Percentiles rank a stretch among this genome's conserved stretches.
These are phyloP conservation scores for Enteromius mattozi DNA, from an alignment of 2,797 vertebrate genomes.

Conservation along the genomic window DNA sequence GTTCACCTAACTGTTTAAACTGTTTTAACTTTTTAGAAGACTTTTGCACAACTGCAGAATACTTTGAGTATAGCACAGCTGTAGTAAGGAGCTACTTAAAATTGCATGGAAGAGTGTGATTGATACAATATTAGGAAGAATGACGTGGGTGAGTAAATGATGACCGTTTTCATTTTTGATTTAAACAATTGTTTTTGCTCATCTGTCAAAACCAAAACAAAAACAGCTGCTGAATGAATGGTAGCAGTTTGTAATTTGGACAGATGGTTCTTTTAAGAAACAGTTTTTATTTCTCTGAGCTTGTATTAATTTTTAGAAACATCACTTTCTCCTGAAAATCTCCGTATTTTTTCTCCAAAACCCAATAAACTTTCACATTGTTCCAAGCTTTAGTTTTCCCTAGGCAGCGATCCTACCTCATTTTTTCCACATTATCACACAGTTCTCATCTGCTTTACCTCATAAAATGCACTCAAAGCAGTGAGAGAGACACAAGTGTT, in stretches of 20 bases:
- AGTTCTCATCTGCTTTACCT: constrained; percentile 15
- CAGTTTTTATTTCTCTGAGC: constrained; percentile 2
- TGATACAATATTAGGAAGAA: neutral
- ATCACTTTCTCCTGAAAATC: constrained; percentile 5
- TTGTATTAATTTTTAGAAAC: constrained; percentile 9
- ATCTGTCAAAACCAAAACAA: neutral
- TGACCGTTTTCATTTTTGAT: neutral
- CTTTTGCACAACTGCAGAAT: neutral
- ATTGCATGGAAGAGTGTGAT: neutral
- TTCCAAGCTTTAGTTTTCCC: neutral
- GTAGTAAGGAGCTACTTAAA: neutral
- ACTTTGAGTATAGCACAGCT: neutral
- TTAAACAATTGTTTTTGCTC: neutral
- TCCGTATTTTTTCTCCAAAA: neutral
- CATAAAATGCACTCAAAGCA: constrained; percentile 18
- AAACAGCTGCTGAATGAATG: neutral
- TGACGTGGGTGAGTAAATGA: neutral
- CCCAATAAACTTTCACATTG: constrained; percentile 21
- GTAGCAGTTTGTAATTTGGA: neutral
- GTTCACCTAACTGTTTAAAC: neutral
- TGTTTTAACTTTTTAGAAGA: neutral
- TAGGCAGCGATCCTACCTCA: constrained; percentile 1
- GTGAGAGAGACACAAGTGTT: neutral
- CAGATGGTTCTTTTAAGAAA: constrained; percentile 22
- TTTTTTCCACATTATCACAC: constrained; percentile 28